Conservation (phyloP, 2,888 invertebrate genomes). For the Metopia argyrocephala region DNA sequence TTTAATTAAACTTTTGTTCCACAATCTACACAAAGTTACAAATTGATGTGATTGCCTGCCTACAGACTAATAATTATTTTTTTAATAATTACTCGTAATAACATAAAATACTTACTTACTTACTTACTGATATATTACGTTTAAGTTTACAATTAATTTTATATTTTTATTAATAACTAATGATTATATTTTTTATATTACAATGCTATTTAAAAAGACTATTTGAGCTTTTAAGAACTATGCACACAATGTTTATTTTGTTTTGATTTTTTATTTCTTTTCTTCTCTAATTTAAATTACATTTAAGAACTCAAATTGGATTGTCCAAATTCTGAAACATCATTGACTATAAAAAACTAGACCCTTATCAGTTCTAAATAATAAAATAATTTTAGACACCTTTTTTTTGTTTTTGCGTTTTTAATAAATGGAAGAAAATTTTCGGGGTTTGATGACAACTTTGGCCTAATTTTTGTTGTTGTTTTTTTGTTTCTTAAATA, state of each 20-base stretch:
- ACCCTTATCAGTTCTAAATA: background rate
- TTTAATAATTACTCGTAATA: no score
- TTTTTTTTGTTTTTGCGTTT: slow-evolving; percentile 15
- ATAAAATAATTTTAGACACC: slow-evolving; percentile 46
- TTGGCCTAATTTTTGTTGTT: slow-evolving; percentile 49
- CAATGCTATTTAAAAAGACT: background rate
- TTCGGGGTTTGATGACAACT: slow-evolving; percentile 14
- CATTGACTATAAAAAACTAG: slow-evolving; percentile 37
- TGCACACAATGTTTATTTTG: slow-evolving; percentile 15
- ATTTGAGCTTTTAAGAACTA: slow-evolving; percentile 38
- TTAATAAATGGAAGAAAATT: no score
- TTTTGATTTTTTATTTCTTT: background rate
- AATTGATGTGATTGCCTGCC: no score
- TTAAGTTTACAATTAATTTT: no score
- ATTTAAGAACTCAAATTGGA: background rate
- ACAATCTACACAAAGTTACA: no score
- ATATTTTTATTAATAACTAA: no score
- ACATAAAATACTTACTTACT: no score
- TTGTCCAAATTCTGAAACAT: background rate
- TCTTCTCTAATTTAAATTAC: background rate
- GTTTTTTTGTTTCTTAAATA: background rate
- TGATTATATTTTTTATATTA: no score
- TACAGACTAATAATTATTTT: no score
- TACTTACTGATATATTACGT: no score
- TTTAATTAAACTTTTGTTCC: no score